Conservation (phyloP, 2,888 invertebrate species). For the Drosophila borborema region DNA sequence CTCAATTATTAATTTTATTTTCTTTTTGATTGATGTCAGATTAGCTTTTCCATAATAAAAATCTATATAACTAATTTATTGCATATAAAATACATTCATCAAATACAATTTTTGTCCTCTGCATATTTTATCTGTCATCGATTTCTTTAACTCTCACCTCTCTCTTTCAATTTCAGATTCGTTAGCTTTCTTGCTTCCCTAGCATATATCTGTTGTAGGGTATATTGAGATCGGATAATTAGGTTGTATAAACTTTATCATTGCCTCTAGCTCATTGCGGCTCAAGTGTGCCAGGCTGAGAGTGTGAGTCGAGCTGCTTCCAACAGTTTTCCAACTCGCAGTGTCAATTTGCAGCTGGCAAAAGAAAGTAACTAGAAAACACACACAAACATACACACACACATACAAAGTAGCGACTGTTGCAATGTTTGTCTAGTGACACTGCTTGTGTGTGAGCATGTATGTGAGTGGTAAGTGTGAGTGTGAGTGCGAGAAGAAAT, state of each 20-base stretch:
- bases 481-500: slow-evolving; percentile 5
- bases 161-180: neutral
- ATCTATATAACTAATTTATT: too few relatives aligned
- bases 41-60: neutral
- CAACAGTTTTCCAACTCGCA: slow-evolving; percentile 58
- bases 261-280: slow-evolving; percentile 24
- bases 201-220: neutral
- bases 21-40: neutral
- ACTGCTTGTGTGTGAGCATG: neutral
- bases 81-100: too few relatives aligned
- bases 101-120: too few relatives aligned
- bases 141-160: neutral
- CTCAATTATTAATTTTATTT: neutral
- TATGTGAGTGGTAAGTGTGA: neutral
- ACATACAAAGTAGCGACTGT: slow-evolving; percentile 38
- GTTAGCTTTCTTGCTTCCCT: neutral
- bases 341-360: slow-evolving; percentile 62
- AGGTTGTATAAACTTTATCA: neutral
- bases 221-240: neutral
- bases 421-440: slow-evolving; percentile 46
- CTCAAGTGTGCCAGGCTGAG: slow-evolving; percentile 19
- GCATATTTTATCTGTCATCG: too few relatives aligned
- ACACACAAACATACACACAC: slow-evolving; percentile 21
- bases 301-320: slow-evolving; percentile 4
- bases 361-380: slow-evolving; percentile 37